Conservation (phyloP, 2,888 invertebrate genomes). For the Apodemia zela region DNA sequence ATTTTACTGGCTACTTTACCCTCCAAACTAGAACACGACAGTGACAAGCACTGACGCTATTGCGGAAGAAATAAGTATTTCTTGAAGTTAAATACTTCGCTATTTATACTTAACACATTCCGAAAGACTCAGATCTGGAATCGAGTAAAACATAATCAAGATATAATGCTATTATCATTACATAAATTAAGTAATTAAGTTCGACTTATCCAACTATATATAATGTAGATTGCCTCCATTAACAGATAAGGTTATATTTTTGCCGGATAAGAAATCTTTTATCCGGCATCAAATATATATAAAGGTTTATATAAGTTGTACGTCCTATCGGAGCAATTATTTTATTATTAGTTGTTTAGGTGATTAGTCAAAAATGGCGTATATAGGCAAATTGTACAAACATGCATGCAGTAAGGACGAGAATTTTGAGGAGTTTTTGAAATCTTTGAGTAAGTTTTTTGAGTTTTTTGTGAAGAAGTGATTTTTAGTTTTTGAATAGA, state of each 20-base stretch:
- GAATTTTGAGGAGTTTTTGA: background rate
- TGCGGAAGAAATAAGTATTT: too few species aligned
- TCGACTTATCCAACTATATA: background rate
- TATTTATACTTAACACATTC: too few species aligned
- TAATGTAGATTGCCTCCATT: background rate
- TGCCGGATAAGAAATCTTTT: background rate
- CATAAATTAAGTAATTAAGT: background rate
- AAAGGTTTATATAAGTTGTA: background rate
- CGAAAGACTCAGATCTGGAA: too few species aligned
- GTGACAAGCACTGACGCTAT: too few species aligned
- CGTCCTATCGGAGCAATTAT: background rate
- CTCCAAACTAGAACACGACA: too few species aligned
- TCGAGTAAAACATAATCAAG: too few species aligned
- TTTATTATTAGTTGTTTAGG: background rate
- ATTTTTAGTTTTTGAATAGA: too few species aligned
- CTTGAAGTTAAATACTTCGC: too few species aligned
- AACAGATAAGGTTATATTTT: conserved; percentile 5
- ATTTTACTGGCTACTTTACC: too few species aligned
- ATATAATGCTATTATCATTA: background rate
- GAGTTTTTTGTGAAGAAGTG: too few species aligned
- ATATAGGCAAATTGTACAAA: background rate
- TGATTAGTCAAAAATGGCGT: background rate
- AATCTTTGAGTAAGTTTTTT: background rate
- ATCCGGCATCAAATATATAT: background rate
- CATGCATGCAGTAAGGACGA: background rate